phyloP scores from a whole-genome alignment of 2,797 vertebrate genomes.

The Spinibarbus caldwelli region DNA sequence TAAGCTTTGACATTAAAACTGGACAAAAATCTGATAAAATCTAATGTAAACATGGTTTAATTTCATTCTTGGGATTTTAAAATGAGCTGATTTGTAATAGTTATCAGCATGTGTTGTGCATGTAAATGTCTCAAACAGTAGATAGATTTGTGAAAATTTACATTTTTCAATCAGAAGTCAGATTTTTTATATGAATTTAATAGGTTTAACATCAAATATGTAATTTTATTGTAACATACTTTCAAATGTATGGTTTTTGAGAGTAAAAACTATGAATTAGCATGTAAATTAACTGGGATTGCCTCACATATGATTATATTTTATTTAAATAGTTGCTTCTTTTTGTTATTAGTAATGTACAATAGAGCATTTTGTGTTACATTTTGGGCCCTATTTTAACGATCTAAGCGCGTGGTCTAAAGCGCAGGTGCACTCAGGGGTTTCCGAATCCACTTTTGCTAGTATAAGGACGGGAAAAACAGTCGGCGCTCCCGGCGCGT shows the following conservation, averaged over 20 bases:
- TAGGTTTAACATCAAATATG: not conserved
- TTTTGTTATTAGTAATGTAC: too few relatives aligned
- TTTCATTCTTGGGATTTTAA: not conserved
- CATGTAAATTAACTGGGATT: too few relatives aligned
- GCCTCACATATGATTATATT: too few relatives aligned
- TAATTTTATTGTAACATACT: not conserved
- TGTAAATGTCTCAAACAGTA: not conserved
- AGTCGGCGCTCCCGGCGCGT: too few relatives aligned
- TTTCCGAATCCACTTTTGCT: too few relatives aligned
- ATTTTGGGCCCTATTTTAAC: too few relatives aligned
- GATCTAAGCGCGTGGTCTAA: too few relatives aligned
- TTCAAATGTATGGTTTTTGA: not conserved
- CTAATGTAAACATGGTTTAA: not conserved
- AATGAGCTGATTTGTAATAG: not conserved
- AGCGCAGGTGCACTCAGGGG: too few relatives aligned
- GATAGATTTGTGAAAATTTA: not conserved
- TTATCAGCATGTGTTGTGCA: not conserved
- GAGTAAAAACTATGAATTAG: not conserved
- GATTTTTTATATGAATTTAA: not conserved
- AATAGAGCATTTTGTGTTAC: too few relatives aligned
- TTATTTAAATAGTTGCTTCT: too few relatives aligned
- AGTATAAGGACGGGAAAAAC: too few relatives aligned
- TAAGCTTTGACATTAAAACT: not conserved
- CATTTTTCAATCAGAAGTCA: not conserved
- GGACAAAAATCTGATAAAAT: not conserved